Percentiles rank a stretch among this genome's conserved stretches.
Conservation (phyloP, 2,113 vertebrate species). For the Indicator indicator region DNA sequence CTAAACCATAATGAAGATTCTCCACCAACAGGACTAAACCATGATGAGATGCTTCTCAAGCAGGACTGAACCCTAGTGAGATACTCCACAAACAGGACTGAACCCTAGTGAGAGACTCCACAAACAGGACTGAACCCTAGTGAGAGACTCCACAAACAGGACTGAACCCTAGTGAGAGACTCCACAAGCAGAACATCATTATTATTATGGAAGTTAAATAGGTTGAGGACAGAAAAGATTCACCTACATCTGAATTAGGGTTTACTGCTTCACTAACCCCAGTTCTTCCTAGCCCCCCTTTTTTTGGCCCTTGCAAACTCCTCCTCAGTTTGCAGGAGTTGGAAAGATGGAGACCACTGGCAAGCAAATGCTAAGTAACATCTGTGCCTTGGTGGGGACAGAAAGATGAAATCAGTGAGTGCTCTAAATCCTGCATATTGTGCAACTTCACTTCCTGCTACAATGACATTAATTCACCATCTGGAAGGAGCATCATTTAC, state of each 20-base stretch:
- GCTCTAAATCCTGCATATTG: constrained; percentile 77
- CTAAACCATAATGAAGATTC: too few relatives aligned
- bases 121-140: too few relatives aligned
- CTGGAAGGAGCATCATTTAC: constrained; percentile 81
- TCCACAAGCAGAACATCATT: background rate
- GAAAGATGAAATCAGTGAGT: constrained; percentile 76
- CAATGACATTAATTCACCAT: constrained; percentile 85
- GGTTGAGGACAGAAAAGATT: background rate
- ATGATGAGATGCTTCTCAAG: too few relatives aligned
- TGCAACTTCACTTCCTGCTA: constrained; percentile 82
- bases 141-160: too few relatives aligned
- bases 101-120: too few relatives aligned
- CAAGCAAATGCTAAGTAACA: constrained; percentile 74
- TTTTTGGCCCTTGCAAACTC: constrained; percentile 44
- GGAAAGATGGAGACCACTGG: constrained; percentile 74
- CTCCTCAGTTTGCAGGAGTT: constrained; percentile 61
- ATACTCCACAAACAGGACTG: too few relatives aligned
- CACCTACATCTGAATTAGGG: background rate
- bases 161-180: background rate
- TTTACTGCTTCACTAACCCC: background rate
- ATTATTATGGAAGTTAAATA: background rate
- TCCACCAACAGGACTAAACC: too few relatives aligned
- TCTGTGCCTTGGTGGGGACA: constrained; percentile 75
- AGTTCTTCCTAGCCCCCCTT: background rate
- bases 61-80: too few relatives aligned